These are phyloP conservation scores for Heteractis magnifica DNA, from an alignment of 92 coral and sea anemone species.

Conservation along the genomic window DNA sequence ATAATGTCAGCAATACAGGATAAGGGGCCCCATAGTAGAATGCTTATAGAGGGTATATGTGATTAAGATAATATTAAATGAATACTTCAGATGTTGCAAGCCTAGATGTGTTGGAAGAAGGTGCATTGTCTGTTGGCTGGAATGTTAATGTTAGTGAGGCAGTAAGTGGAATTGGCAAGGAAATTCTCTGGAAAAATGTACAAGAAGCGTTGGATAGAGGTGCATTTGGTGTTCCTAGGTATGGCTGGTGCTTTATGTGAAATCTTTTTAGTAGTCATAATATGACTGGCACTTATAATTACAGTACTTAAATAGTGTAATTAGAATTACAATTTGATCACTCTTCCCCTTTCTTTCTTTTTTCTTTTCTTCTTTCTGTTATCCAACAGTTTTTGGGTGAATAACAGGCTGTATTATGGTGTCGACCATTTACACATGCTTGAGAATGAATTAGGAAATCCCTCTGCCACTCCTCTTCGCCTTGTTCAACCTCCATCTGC, in stretches of 20 bases:
- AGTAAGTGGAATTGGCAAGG: slow-evolving; percentile 68
- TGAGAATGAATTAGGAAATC: slow-evolving; percentile 72
- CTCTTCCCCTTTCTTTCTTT: too few relatives aligned
- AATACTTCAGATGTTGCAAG: slow-evolving; percentile 68
- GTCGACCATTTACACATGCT: slow-evolving; percentile 85
- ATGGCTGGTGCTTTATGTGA: not conserved
- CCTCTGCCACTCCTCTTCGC: slow-evolving; percentile 58
- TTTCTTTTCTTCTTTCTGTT: not conserved
- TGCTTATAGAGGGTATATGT: too few relatives aligned
- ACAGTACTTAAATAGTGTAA: too few relatives aligned
- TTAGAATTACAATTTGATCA: too few relatives aligned
- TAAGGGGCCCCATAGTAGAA: too few relatives aligned
- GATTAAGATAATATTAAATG: not conserved
- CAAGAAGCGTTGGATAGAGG: slow-evolving; percentile 92
- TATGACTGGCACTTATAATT: too few relatives aligned
- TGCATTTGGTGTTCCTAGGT: slow-evolving; percentile 99
- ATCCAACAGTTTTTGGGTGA: slow-evolving; percentile 75
- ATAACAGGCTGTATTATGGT: slow-evolving; percentile 74
- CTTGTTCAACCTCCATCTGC: slow-evolving; percentile 60
- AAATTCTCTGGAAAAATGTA: slow-evolving; percentile 72
- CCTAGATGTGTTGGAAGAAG: slow-evolving; percentile 67
- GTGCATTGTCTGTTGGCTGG: slow-evolving; percentile 84
- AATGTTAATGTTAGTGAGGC: slow-evolving; percentile 63
- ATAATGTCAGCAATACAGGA: too few relatives aligned
- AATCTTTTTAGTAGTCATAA: not conserved